Conservation (phyloP, 2,888 invertebrate species). For the Pristionchus maxplancki region DNA sequence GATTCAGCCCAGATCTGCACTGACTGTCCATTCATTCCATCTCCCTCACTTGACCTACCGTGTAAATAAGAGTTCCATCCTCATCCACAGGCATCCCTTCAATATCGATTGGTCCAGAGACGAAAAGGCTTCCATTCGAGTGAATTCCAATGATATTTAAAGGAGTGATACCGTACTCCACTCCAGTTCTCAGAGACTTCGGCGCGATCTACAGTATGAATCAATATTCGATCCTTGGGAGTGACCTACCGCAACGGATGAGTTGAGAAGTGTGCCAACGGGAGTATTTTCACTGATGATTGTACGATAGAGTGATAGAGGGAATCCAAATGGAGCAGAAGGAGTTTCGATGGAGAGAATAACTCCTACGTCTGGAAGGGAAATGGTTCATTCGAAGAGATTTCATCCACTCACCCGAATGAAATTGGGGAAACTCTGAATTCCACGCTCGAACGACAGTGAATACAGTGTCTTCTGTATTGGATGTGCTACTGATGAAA, state of each 20-base stretch:
- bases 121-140: conserved; percentile 66
- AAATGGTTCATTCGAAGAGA: not conserved
- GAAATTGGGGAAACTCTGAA: conserved; percentile 64
- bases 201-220: conserved; percentile 17
- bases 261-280: conserved; percentile 57
- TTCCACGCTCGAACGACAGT: conserved; percentile 74
- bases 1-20: conserved; percentile 57
- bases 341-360: conserved; percentile 51
- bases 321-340: conserved; percentile 61
- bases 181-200: conserved; percentile 13
- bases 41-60: not conserved
- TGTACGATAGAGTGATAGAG: conserved; percentile 68
- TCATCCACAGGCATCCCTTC: conserved; percentile 58
- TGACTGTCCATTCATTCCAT: not conserved
- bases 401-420: conserved; percentile 62
- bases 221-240: not conserved
- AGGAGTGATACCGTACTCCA: conserved; percentile 49
- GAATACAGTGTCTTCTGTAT: conserved; percentile 61
- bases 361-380: conserved; percentile 38
- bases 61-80: conserved; percentile 54
- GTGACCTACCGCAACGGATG: conserved; percentile 33
- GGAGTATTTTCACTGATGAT: conserved; percentile 68
- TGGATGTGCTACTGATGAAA: conserved; percentile 49
- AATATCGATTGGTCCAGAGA: conserved; percentile 59
- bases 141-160: conserved; percentile 61